phyloP scores from a whole-genome alignment of 23 tunicate species.

The Botrylloides violaceus region DNA sequence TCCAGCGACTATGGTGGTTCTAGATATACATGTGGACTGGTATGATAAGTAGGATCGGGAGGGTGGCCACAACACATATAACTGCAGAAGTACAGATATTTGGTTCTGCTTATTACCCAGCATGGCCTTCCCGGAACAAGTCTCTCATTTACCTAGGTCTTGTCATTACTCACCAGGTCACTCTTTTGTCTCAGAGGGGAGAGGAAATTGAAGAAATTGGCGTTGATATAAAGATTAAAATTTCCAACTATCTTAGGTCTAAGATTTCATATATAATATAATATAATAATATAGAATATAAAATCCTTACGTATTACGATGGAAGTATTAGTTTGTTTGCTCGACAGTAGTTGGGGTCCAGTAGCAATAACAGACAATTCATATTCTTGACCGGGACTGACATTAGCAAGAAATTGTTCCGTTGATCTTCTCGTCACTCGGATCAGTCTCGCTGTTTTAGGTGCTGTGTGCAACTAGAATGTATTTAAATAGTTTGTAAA shows the following conservation, averaged over 20 bases:
- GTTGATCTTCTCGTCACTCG: slow-evolving; percentile 3
- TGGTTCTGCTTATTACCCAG: too few relatives aligned
- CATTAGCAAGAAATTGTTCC: slow-evolving; percentile 16
- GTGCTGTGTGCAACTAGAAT: not conserved
- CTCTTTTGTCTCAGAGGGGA: not conserved
- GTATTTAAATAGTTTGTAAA: too few relatives aligned
- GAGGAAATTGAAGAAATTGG: not conserved
- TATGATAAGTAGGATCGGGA: too few relatives aligned
- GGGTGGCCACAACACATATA: too few relatives aligned
- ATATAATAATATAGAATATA: not conserved
- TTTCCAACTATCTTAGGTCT: not conserved
- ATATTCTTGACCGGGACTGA: slow-evolving; percentile 10
- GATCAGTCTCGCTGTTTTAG: slow-evolving; percentile 9
- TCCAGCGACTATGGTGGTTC: too few relatives aligned
- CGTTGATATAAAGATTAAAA: not conserved
- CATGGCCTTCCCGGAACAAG: too few relatives aligned
- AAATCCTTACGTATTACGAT: slow-evolving; percentile 18
- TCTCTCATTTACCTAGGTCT: too few relatives aligned
- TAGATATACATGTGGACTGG: too few relatives aligned
- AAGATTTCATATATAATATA: not conserved
- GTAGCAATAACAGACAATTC: slow-evolving; percentile 10
- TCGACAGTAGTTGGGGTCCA: slow-evolving; percentile 13
- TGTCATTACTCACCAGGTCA: too few relatives aligned
- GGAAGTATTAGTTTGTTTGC: not conserved
- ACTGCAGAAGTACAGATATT: too few relatives aligned